Percentiles rank a stretch among this genome's conserved stretches.
These are phyloP conservation scores for Hylaeus volcanicus DNA, from an alignment of 1,140 invertebrate genomes.

Conservation along the genomic window DNA sequence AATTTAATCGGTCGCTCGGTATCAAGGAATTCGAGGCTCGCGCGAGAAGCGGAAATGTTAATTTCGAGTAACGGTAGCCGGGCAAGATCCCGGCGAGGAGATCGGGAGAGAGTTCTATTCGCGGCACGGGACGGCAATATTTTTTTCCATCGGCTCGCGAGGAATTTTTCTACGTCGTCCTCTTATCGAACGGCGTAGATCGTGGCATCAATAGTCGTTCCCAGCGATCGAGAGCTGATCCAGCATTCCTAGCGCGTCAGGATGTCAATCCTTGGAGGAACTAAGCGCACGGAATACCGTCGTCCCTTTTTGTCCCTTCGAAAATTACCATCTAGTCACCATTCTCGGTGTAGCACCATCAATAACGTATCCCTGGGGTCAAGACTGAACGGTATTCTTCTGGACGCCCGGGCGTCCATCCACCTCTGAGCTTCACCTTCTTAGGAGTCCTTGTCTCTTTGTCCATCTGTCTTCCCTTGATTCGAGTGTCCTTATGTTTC, in stretches of 20 bases:
- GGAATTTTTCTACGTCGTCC: conserved; percentile 3
- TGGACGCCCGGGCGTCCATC: conserved; percentile 31
- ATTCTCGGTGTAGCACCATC: conserved; percentile 55
- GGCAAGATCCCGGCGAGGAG: no score
- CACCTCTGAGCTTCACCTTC: conserved; percentile 34
- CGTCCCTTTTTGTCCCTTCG: conserved; percentile 38
- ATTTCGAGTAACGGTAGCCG: conserved; percentile 14
- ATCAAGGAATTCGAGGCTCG: not conserved
- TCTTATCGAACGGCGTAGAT: conserved; percentile 27
- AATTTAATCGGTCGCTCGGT: not conserved
- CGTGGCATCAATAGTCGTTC: conserved; percentile 1
- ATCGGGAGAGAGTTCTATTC: no score
- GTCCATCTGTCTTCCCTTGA: conserved; percentile 1
- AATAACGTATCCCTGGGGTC: conserved; percentile 61
- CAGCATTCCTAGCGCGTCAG: conserved; percentile 53
- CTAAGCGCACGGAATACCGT: conserved; percentile 38
- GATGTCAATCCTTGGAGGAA: conserved; percentile 48
- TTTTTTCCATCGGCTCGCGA: not conserved
- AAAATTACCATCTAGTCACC: conserved; percentile 66
- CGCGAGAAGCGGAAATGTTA: not conserved
- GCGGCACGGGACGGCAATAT: not conserved
- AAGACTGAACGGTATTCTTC: conserved; percentile 21
- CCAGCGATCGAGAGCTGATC: conserved; percentile 31
- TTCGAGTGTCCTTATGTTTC: conserved; percentile 1
- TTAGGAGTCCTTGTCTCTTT: conserved; percentile 7